Percentiles rank a stretch among this genome's conserved stretches.
Conservation (phyloP, 2,888 invertebrate species). For the Drosophila melanocephala region DNA sequence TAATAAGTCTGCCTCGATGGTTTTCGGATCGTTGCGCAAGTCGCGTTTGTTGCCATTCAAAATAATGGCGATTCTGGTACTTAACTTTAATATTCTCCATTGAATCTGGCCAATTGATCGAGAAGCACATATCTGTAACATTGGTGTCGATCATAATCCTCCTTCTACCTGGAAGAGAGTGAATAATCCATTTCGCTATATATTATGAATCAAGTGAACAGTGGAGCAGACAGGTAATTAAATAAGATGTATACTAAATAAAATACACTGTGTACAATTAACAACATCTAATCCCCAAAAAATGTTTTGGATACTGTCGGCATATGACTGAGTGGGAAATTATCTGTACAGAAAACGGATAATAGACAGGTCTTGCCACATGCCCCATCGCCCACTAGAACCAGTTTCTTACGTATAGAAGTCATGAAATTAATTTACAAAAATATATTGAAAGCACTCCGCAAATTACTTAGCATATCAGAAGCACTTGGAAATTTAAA, state of each 20-base stretch:
- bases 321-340: conserved; percentile 99
- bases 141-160: conserved; percentile 96
- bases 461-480: not conserved
- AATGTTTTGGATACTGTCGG: conserved; percentile 98
- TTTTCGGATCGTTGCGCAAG: too few species aligned
- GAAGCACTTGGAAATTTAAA: conserved; percentile 85
- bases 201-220: conserved; percentile 43
- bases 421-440: conserved; percentile 87
- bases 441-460: not conserved
- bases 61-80: too few species aligned
- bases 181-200: not conserved
- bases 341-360: conserved; percentile 98
- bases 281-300: conserved; percentile 91
- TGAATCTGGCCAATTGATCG: too few species aligned
- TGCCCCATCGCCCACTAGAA: conserved; percentile 98
- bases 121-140: too few species aligned
- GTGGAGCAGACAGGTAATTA: conserved; percentile 36
- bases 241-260: conserved; percentile 58
- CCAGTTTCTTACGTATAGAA: conserved; percentile 98
- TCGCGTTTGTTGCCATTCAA: too few species aligned
- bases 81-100: too few species aligned
- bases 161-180: conserved; percentile 90
- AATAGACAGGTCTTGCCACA: conserved; percentile 99
- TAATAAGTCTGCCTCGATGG: too few species aligned
- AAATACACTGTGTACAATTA: conserved; percentile 8